Conservation (phyloP, 2,888 invertebrate species). For the Abrostola triplasia region DNA sequence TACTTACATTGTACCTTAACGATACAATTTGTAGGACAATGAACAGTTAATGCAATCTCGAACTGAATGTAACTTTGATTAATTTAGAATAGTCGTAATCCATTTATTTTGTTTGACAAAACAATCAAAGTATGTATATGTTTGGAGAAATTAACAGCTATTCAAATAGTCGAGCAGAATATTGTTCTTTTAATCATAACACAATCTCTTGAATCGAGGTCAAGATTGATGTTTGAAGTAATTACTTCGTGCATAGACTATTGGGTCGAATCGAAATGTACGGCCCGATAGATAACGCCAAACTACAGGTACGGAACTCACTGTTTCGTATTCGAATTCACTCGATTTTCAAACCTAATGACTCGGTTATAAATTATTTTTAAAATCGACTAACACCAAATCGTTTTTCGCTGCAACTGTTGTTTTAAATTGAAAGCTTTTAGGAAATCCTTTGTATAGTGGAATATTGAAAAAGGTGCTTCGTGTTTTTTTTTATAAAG, state of each 20-base stretch:
- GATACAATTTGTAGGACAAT: too few species aligned
- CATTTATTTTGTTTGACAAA: slow-evolving; percentile 39
- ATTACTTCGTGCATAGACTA: slow-evolving; percentile 64
- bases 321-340: slow-evolving; percentile 10
- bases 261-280: slow-evolving; percentile 56
- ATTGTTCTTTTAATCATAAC: slow-evolving; percentile 53
- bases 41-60: too few species aligned
- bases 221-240: slow-evolving; percentile 67
- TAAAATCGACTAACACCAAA: slow-evolving; percentile 6
- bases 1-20: too few species aligned
- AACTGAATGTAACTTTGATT: too few species aligned
- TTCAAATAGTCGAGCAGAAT: slow-evolving; percentile 30
- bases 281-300: slow-evolving; percentile 25
- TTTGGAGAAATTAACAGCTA: slow-evolving; percentile 38
- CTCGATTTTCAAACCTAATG: slow-evolving; percentile 16
- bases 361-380: not conserved
- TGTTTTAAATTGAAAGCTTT: not conserved
- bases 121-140: slow-evolving; percentile 27
- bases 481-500: too few species aligned
- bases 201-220: slow-evolving; percentile 46
- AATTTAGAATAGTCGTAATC: too few species aligned
- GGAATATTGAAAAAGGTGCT: not conserved
- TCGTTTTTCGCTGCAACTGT: not conserved
- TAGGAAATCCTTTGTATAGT: not conserved
- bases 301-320: slow-evolving; percentile 39